These are phyloP conservation scores for Myotis pilosus DNA, from an alignment of 2,797 vertebrate species.

Conservation along the genomic window DNA sequence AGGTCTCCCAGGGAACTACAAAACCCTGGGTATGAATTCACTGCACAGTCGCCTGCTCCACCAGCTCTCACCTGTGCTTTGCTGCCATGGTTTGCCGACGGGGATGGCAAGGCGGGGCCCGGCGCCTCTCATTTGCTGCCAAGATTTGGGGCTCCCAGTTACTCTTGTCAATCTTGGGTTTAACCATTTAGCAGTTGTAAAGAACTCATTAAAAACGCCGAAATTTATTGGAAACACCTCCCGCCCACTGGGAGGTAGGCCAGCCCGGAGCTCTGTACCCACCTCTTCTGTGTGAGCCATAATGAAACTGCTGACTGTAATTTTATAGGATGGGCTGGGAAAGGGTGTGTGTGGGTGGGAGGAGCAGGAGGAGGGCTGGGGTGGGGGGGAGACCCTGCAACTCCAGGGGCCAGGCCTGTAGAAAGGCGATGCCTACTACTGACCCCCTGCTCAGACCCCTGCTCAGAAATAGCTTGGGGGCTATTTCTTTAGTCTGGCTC, in stretches of 20 bases:
- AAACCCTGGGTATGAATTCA: slow-evolving; percentile 73
- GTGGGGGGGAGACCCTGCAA: background rate
- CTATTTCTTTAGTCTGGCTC: background rate
- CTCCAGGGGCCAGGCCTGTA: background rate
- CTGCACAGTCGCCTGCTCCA: slow-evolving; percentile 65
- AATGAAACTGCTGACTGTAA: background rate
- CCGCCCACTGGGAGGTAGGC: slow-evolving; percentile 71
- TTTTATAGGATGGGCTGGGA: background rate
- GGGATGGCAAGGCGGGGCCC: slow-evolving; percentile 78
- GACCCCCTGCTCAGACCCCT: background rate
- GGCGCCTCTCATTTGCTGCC: slow-evolving; percentile 82
- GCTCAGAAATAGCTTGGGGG: background rate
- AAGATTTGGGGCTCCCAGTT: slow-evolving; percentile 82
- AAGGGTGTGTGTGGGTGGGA: fast-evolving
- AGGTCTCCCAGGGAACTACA: slow-evolving; percentile 64
- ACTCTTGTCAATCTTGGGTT: slow-evolving; percentile 81
- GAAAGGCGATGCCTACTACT: fast-evolving
- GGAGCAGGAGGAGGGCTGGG: too few relatives aligned
- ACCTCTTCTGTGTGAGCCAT: background rate
- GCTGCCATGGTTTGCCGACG: slow-evolving; percentile 76
- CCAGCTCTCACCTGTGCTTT: slow-evolving; percentile 73
- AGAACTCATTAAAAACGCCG: slow-evolving; percentile 82
- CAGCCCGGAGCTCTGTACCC: slow-evolving; percentile 67
- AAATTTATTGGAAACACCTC: slow-evolving; percentile 81
- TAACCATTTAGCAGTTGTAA: slow-evolving; percentile 83